Evolutionary conservation across 2,797 vertebrate genomes (phyloP), one percentile per base, ranked within the genome.

Genomic region (Alcedo quadribrachys): DNA sequence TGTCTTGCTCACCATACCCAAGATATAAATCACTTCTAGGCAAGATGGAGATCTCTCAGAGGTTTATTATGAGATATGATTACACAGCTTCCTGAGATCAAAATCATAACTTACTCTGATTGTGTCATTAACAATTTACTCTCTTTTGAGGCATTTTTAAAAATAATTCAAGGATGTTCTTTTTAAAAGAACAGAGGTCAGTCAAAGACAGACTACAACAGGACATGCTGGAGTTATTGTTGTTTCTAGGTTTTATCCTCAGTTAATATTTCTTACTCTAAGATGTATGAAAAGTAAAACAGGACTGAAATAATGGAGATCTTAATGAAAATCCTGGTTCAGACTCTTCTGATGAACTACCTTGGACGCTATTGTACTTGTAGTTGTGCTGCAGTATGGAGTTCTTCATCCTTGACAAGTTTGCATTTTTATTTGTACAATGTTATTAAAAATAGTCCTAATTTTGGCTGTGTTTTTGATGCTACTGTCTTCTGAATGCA

Each of bases 91-190:
- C 60, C 74, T 78, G 70, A 84, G 87, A 94, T 92, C 61, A 91
- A 94, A 92, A 92, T 65, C 80, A 89, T 94, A 90, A 93, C 86
- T 96, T 95, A 89, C 43, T 94, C 86, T 84, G 86, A 81, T 93
- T 76, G 73, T 92, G 48, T 87, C 70, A 80, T 92, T 94, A 93
- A 85, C 77, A 90, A 81, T 81, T 89, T 87, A 60, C 50, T 79
- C 80, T 85, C 71, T 86, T 85, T 74, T 79, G 87, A 91, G 60
- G 45, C 6, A 48, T 60, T 93, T 80, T 53, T 43, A 8, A 65
- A 37, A 94, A 78, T 85, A 94, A 92, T 92, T 90, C 93, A 88
- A 91, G 65, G 60, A 3, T 73, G 28, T 55, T 83, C 42, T 78
- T 76, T 83, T 88, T 15, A 50, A 87, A 91, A 85, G 33, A 54